Percentiles rank a stretch among this genome's conserved stretches.
Conservation (phyloP, 1,140 invertebrate genomes). For the Conus betulinus region DNA sequence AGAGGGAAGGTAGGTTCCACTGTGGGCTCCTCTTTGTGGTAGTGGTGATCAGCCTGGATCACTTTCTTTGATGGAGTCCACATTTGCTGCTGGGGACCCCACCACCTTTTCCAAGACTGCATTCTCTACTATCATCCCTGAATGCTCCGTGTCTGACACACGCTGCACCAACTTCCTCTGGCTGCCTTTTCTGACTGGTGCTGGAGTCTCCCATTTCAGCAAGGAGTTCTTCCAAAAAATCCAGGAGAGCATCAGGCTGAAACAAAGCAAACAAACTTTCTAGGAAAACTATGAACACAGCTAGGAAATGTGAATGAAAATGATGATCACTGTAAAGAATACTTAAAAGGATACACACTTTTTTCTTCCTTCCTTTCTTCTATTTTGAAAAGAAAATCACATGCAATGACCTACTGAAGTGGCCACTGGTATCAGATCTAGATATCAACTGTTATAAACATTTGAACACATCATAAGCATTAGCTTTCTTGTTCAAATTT, state of each 20-base stretch:
- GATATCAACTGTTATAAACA: too few species aligned
- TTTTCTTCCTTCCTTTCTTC: too few species aligned
- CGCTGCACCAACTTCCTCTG: constrained; percentile 25
- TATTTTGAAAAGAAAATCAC: too few species aligned
- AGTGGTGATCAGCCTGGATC: constrained; percentile 73
- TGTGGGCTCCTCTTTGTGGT: constrained; percentile 67
- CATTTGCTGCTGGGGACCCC: constrained; percentile 74
- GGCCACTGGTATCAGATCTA: too few species aligned
- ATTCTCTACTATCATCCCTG: background rate
- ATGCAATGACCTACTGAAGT: too few species aligned
- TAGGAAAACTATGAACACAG: too few species aligned
- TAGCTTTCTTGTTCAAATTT: too few species aligned
- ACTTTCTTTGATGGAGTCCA: constrained; percentile 76
- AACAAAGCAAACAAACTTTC: constrained; percentile 45
- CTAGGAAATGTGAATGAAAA: too few species aligned
- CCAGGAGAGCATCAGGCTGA: constrained; percentile 65
- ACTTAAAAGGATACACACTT: too few species aligned
- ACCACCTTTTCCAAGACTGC: constrained; percentile 59
- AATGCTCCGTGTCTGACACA: constrained; percentile 1
- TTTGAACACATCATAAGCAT: too few species aligned
- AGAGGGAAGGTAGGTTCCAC: background rate
- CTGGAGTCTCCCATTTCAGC: constrained; percentile 35
- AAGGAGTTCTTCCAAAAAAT: constrained; percentile 56
- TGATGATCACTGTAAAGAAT: too few species aligned
- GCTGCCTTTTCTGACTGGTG: constrained; percentile 41